Evolutionary conservation across 30 jellyfish, hydroid and myxozoan species (phyloP), one percentile per base, ranked within the genome.

Genomic region (Turritopsis dohrnii): DNA sequence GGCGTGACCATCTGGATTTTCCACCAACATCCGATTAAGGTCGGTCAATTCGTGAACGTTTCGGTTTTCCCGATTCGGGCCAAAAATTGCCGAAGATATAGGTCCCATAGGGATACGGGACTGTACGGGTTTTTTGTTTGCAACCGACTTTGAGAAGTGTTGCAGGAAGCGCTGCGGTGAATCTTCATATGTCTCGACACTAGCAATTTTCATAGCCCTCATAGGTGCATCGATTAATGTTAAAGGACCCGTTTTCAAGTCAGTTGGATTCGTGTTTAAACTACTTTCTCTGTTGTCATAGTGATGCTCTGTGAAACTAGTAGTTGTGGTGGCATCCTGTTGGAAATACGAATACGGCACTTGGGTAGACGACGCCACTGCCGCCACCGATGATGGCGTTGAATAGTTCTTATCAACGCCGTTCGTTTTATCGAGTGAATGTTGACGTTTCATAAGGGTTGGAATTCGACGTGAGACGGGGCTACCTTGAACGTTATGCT

Each of bases 51-150:
- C 87, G 60, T 80, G 87, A 24, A 80, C 87, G 28, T 65, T 65
- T 16, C 87, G 81, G 53, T 31, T 54, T 23, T 80, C 82, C 1
- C 83, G 52, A 53, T 80, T 80, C 1, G 52, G 52, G 18, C 87
- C 87, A 27, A 80, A 80, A 16, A 80, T 80, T 19, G 65, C 84
- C 52, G 87, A 80, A 0, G 87, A 53, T 22, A 80, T 65, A 26
- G 87, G 87, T 53, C 87, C 87, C 53, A 80, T 23, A 18, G 87
- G 87, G 52, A 80, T 21, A 8, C 87, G 84, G 65, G 87, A 80
- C 19, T 41, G 65, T n/a, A 29, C 74, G 28, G 79, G 79, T 28
- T 53, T 54, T 16, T 23, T 29, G 28, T 65, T 27, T 31, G 52
- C 82, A 21, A 80, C 87, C 0, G 87, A 80, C 84, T 80, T 80